A percentile compares a stretch with the other conserved stretches of the same genome.
Conservation (phyloP, 2,113 vertebrate species). For the Panthera uncia region DNA sequence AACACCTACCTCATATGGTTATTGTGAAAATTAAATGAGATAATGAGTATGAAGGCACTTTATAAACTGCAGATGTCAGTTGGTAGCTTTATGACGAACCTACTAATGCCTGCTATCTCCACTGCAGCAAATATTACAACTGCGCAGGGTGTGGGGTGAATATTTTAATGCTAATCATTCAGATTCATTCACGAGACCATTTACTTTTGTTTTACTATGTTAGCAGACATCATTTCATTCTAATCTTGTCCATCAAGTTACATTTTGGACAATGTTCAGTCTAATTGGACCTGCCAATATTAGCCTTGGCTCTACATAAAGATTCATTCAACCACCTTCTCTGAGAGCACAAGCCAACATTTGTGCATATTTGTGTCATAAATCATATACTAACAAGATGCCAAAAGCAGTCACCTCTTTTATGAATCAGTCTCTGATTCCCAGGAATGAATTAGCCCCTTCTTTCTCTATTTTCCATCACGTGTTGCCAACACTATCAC, state of each 20-base stretch:
- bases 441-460: slow-evolving; percentile 15
- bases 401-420: slow-evolving; percentile 63
- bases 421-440: slow-evolving; percentile 49
- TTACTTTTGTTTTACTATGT: slow-evolving; percentile 80
- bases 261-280: slow-evolving; percentile 78
- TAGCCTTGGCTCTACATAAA: slow-evolving; percentile 72
- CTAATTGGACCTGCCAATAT: slow-evolving; percentile 75
- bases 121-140: slow-evolving; percentile 32
- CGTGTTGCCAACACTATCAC: neutral
- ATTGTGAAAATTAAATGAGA: slow-evolving; percentile 57
- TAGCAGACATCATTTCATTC: slow-evolving; percentile 74
- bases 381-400: slow-evolving; percentile 56
- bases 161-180: slow-evolving; percentile 82
- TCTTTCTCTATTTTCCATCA: slow-evolving; percentile 20
- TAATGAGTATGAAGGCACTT: slow-evolving; percentile 17
- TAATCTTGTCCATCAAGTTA: slow-evolving; percentile 81
- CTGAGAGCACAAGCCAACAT: slow-evolving; percentile 59
- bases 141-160: neutral
- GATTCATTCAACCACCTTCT: slow-evolving; percentile 70
- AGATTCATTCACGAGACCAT: slow-evolving; percentile 72
- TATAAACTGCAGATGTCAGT: slow-evolving; percentile 28
- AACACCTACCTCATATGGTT: neutral
- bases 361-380: slow-evolving; percentile 64
- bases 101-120: neutral
- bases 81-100: slow-evolving; percentile 38